phyloP scores from a whole-genome alignment of 1,140 invertebrate species.

The Cyclargus thomasi region DNA sequence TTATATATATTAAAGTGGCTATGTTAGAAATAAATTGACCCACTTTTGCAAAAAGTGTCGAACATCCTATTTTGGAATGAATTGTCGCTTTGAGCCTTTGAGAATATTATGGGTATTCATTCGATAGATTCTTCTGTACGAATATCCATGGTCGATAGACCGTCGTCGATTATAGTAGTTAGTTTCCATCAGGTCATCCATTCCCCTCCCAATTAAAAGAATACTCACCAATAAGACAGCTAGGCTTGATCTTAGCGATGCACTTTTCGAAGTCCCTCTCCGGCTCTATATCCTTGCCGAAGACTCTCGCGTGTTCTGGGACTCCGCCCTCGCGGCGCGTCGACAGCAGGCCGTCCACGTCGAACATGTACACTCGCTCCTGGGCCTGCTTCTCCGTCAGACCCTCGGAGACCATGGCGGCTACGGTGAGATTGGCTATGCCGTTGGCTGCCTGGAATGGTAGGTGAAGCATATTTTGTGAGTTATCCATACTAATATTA shows the following conservation, averaged over 20 bases:
- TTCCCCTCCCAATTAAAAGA: no score
- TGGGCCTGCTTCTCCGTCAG: constrained; percentile 84
- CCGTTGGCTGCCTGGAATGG: constrained; percentile 85
- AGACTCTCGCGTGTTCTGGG: constrained; percentile 86
- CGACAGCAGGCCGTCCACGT: constrained; percentile 88
- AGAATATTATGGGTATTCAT: no score
- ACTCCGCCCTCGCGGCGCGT: constrained; percentile 83
- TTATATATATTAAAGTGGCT: no score
- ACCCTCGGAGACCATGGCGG: constrained; percentile 91
- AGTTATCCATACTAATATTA: no score
- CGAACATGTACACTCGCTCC: constrained; percentile 91
- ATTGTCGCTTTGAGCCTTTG: no score
- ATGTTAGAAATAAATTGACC: no score
- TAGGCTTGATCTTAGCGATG: constrained; percentile 89
- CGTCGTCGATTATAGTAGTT: no score
- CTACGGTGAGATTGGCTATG: constrained; percentile 89
- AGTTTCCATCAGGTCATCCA: no score
- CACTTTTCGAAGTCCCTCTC: constrained; percentile 86
- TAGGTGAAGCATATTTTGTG: neutral
- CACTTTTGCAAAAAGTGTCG: no score
- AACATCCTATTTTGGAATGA: no score
- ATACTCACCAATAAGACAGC: constrained; percentile 85
- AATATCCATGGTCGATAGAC: no score
- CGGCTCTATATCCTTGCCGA: constrained; percentile 88
- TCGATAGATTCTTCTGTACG: no score